Conservation (phyloP, 2,888 invertebrate species). For the Polyommatus iphigenia region DNA sequence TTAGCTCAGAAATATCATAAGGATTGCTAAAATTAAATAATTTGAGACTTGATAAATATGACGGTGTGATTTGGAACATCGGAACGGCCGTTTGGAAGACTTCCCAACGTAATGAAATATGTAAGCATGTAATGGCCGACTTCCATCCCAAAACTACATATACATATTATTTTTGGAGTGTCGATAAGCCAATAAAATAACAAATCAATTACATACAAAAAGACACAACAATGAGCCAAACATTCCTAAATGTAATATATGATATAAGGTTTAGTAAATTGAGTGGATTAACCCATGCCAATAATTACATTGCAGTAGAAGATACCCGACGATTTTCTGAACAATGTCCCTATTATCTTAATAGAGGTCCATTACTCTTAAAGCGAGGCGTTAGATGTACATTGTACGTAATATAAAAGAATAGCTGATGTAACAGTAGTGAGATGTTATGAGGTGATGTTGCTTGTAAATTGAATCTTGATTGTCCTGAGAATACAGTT, state of each 20-base stretch:
- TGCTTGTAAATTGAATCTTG: neutral
- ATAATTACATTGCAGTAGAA: slow-evolving; percentile 26
- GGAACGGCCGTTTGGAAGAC: too few relatives aligned
- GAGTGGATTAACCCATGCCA: slow-evolving; percentile 9
- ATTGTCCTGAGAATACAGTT: neutral
- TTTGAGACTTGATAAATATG: too few relatives aligned
- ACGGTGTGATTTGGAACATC: too few relatives aligned
- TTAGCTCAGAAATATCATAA: too few relatives aligned
- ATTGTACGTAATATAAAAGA: slow-evolving; percentile 23
- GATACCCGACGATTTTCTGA: slow-evolving; percentile 25
- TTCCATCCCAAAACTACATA: too few relatives aligned
- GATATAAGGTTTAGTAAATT: slow-evolving; percentile 7
- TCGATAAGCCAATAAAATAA: too few relatives aligned
- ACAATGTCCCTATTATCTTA: slow-evolving; percentile 28
- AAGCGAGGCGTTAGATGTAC: slow-evolving; percentile 23
- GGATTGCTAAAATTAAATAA: too few relatives aligned
- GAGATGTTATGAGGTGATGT: neutral
- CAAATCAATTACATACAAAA: too few relatives aligned
- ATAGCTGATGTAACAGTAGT: neutral
- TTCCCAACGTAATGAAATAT: too few relatives aligned
- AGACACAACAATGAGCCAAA: neutral
- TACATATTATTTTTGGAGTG: too few relatives aligned
- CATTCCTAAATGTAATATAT: slow-evolving; percentile 10
- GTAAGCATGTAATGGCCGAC: too few relatives aligned
- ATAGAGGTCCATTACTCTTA: slow-evolving; percentile 22